Base-by-base conservation (phyloP, 2,113 vertebrate species). In the Apaloderma vittatum region DNA sequence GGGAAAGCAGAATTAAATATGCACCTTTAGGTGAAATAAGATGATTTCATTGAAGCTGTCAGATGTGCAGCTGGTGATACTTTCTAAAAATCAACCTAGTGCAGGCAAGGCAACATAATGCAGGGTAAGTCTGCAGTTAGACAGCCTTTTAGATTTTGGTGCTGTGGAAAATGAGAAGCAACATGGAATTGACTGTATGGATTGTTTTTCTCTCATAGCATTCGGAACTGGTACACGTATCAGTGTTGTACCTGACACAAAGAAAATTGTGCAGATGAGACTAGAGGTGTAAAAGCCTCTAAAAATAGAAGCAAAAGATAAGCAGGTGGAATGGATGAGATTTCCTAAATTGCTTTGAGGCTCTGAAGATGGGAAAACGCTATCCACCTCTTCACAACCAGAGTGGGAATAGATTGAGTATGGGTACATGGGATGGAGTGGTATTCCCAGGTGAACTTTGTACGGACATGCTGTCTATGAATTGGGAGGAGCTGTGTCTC, bases 401-500 rank as follows among this genome's bases (percentile, higher is more conserved):
- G 16, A 66, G 20, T 58, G 61, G 29, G 80, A 40, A 15, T 80
- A 19, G 34, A 15, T 29, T 80, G 59, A 15, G 8, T 0, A 8
- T 49, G 27, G 46, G 4, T 46, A 4, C 27, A 5, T 0, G 8
- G 61, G 20, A 12, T 88, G 81, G 52, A 40, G 27, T 34, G 36
- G 59, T 63, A 63, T 81, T 93, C 26, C 16, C 19, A 6, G 1
- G 17, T 9, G 15, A 87, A 12, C 29, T 46, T 48, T 18, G 40
- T 66, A 26, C n/a, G 34, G 78, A 4, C 30, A 30, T 76, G 51
- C 13, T 24, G 13, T 36, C 37, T 30, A 0, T 57, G 32, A 22
- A 15, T 4, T 37, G 81, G n/a, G 29, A 87, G 48, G 34, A 46
- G 15, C 15, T 0, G 0, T 0, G 0, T 23, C 77, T 84, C 37